Evolutionary conservation across 1,140 invertebrate species (phyloP), one percentile per base, ranked within the genome.

Genomic region (Campoletis sonorensis): DNA sequence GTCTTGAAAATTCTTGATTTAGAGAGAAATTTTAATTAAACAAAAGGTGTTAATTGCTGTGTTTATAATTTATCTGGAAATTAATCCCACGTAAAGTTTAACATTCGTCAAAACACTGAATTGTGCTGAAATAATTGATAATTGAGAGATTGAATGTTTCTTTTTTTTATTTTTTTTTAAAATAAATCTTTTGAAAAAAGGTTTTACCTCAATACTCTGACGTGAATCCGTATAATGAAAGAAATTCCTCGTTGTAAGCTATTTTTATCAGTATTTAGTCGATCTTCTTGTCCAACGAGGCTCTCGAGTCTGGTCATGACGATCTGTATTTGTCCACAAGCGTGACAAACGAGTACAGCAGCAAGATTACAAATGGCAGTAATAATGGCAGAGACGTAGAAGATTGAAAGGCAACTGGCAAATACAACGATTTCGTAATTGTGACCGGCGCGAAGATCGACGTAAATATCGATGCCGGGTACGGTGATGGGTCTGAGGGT

Each of bases 251-350:
- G 21, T 21, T 27, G 16, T 16, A 1, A 37, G 11, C 40, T 75
- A 49, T 23, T 51, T 8, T n/a, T 5, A 7, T 75, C 33, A 15
- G 11, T 45, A 45, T 4, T 11, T 45, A 10, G 1, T 45, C 40
- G 8, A 45, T 45, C 11, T 4, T 61, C 37, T 0, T 84, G 16
- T 3, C 79, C 40, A 0, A 84, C 45, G 0, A 87, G 81, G 33
- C 45, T 54, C 8, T 84, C 58, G 23, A 88, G 76, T 67, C 75
- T 67, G 1, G 76, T 72, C n/a, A 79, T 51, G 1, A 87, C 18
- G 13, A 87, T 71, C 23, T 87, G 79, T 1, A 85, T 81, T 7
- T 88, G 87, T 5, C 87, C 87, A 15, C 87, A 86, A 0, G 81
- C 83, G 23, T 88, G 87, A 77, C 79, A 84, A 16, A 85, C 87